A percentile compares a stretch with the other conserved stretches of the same genome.
Evolutionary conservation across 2,113 vertebrate genomes (phyloP).

Genomic region (Notarius quadriscutis): DNA sequence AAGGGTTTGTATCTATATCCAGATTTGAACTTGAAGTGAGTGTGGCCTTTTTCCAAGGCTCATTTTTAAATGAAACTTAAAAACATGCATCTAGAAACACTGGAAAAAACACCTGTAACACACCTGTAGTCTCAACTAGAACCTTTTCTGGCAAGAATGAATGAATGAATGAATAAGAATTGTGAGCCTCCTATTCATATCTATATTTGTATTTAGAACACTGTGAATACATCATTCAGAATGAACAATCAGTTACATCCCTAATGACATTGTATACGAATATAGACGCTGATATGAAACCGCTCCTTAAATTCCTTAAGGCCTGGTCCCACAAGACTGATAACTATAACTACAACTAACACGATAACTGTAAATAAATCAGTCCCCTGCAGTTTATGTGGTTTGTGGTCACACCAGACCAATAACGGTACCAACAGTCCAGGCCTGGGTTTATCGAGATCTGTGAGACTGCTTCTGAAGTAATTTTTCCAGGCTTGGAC

Average conservation of each 20-base stretch:
- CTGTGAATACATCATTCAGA: not conserved
- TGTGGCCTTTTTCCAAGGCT: too few relatives aligned
- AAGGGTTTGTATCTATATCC: not conserved
- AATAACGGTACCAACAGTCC: too few relatives aligned
- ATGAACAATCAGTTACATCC: not conserved
- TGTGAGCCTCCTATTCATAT: not conserved
- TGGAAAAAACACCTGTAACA: not conserved
- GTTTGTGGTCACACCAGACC: too few relatives aligned
- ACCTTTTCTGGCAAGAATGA: not conserved
- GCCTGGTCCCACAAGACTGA: too few relatives aligned
- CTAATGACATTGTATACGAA: not conserved
- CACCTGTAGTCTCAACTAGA: not conserved
- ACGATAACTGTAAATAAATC: too few relatives aligned
- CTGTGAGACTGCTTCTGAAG: too few relatives aligned
- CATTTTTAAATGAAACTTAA: not conserved
- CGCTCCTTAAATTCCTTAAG: not conserved
- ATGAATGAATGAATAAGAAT: too few relatives aligned
- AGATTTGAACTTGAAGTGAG: not conserved
- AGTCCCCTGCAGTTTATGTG: too few relatives aligned
- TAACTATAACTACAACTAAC: too few relatives aligned
- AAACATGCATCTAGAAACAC: not conserved
- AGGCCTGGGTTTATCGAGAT: too few relatives aligned
- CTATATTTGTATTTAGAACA: not conserved
- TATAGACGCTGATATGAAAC: not conserved
- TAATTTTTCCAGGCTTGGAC: too few relatives aligned